Evolutionary conservation across 2,888 invertebrate genomes (phyloP), one percentile per base, ranked within the genome.

Genomic region (Athripsodes cinereus): DNA sequence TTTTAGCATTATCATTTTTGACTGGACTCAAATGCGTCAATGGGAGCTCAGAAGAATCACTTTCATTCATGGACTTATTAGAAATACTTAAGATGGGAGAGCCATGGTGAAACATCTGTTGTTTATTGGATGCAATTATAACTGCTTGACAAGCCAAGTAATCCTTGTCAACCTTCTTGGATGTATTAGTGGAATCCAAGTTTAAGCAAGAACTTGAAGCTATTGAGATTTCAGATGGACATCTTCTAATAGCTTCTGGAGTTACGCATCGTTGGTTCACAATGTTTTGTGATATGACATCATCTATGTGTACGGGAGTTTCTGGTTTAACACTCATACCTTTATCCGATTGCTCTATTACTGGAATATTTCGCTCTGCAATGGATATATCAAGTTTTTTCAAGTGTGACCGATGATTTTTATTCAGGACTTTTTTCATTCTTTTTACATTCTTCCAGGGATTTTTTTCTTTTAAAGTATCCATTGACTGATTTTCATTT

Each of bases 341-440:
- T 21, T 47, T 8, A 22, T 47, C 2, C 13, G 44, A 44, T 16
- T 16, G 16, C 2, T 20, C n/a, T 6, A 20, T 52, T 22, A 18
- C 22, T 19, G 48, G 20, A 16, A 54, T 20, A 19, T 18, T 34
- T 5, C 26, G 49, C 13, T 19, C 18, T 69, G 78, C 75, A 65
- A 76, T 74, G 26, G 78, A 78, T 53, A 76, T 72, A 72, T 78
- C 76, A 8, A 78, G 64, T 69, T 78, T 79, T 61, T 68, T 76
- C 65, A 67, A 73, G 59, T 72, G 72, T 59, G 69, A 68, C 59
- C 74, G 75, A 59, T 73, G 74, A 46, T 74, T 65, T 65, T 74
- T 77, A 66, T 72, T 74, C 55, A 78, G 76, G 64, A 76, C 77
- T 63, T 74, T 75, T 66, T 72, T 73, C 76, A 77, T 77, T 68